These are phyloP conservation scores for Heterotilapia buettikoferi DNA, from an alignment of 2,113 vertebrate species.

Conservation along the genomic window DNA sequence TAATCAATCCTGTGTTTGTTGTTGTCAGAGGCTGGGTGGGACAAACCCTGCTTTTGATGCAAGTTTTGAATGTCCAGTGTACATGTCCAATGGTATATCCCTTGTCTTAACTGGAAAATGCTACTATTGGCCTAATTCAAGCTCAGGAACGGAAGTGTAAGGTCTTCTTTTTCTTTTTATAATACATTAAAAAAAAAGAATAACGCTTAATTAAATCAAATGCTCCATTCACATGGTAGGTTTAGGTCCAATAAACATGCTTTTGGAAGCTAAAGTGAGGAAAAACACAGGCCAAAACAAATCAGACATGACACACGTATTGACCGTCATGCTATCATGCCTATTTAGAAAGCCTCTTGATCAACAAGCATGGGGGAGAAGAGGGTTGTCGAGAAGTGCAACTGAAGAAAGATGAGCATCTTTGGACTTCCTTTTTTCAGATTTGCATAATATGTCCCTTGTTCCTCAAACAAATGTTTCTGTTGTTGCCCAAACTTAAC, in stretches of 20 bases:
- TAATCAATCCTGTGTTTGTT: neutral
- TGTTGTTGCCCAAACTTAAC: slow-evolving; percentile 58
- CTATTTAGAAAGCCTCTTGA: slow-evolving; percentile 38
- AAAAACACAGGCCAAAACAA: slow-evolving; percentile 18
- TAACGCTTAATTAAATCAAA: neutral
- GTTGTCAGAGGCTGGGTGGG: neutral
- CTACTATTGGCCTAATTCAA: neutral
- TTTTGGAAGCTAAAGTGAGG: slow-evolving; percentile 16
- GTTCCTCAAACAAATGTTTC: slow-evolving; percentile 54
- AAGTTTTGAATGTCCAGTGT: neutral
- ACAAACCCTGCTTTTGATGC: neutral
- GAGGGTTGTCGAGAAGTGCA: neutral
- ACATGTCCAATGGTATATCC: neutral
- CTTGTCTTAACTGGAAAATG: neutral
- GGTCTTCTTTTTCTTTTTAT: neutral
- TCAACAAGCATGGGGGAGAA: slow-evolving; percentile 22
- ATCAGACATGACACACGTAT: neutral
- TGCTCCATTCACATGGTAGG: neutral
- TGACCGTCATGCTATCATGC: slow-evolving; percentile 30
- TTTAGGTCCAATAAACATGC: neutral
- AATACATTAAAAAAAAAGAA: neutral
- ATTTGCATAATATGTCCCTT: slow-evolving; percentile 59
- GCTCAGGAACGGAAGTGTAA: neutral
- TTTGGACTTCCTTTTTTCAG: slow-evolving; percentile 18
- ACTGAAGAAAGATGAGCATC: slow-evolving; percentile 4